Evolutionary conservation across 2,888 invertebrate genomes (phyloP).

Genomic region (Phrixothrix hirtus): DNA sequence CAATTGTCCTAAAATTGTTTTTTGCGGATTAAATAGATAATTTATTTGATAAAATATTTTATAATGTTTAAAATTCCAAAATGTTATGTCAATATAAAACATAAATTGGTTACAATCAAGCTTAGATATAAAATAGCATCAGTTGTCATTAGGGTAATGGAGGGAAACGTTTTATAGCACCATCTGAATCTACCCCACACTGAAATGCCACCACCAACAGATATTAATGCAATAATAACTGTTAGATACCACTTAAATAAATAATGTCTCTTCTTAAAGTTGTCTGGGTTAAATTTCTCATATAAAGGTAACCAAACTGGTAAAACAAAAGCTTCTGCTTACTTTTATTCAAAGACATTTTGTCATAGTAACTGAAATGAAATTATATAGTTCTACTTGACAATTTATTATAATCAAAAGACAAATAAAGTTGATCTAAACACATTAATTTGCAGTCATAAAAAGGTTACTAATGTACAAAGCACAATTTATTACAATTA

Average conservation of each 20-base stretch:
- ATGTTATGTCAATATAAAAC: background rate
- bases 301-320: background rate
- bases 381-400: background rate
- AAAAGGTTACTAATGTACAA: too few species aligned
- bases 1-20: background rate
- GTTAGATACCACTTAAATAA: background rate
- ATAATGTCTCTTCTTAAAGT: background rate
- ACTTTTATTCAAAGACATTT: background rate
- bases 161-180: background rate
- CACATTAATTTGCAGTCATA: too few species aligned
- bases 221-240: background rate
- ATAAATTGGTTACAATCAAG: background rate
- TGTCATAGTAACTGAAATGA: background rate
- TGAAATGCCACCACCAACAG: background rate
- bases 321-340: background rate
- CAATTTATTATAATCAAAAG: background rate
- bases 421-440: too few species aligned
- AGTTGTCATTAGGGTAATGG: background rate
- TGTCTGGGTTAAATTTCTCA: background rate
- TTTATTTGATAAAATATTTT: background rate
- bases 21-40: background rate
- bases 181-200: constrained; percentile 3
- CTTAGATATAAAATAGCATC: background rate
- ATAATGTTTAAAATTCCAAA: background rate
- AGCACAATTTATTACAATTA: too few species aligned